Conservation (phyloP, 2,113 vertebrate genomes). For the Paramisgurnus dabryanus region DNA sequence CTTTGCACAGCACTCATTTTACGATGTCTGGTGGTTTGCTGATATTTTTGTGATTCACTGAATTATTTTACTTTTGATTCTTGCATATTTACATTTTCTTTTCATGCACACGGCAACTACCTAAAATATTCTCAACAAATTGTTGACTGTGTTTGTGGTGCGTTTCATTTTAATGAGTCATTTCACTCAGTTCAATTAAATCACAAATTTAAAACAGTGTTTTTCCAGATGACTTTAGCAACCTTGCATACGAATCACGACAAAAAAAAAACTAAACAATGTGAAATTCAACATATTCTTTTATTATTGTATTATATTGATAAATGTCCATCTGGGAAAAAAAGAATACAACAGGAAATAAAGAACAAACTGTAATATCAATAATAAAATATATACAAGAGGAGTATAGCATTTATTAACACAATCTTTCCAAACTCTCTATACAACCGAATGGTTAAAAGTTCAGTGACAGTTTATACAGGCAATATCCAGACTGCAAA, state of each 20-base stretch:
- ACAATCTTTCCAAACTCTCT: slow-evolving; percentile 57
- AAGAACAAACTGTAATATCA: slow-evolving; percentile 57
- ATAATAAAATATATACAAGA: slow-evolving; percentile 63
- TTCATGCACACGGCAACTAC: no score
- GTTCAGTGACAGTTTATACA: slow-evolving; percentile 47
- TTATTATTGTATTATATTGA: slow-evolving; percentile 62
- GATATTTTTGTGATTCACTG: no score
- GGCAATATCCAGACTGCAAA: neutral
- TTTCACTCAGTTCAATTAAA: no score
- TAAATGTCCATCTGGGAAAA: slow-evolving; percentile 63
- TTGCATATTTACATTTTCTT: no score
- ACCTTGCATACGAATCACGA: no score
- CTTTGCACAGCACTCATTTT: no score
- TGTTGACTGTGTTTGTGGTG: no score
- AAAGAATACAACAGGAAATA: slow-evolving; percentile 63
- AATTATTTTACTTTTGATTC: no score
- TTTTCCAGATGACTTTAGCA: neutral
- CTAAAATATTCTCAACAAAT: no score
- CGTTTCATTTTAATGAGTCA: no score
- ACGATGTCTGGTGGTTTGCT: no score
- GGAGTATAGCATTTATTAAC: slow-evolving; percentile 59
- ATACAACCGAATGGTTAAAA: slow-evolving; percentile 56
- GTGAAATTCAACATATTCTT: slow-evolving; percentile 57
- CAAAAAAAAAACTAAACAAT: neutral
- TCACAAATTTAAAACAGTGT: neutral